These are phyloP conservation scores for Hoplostethus atlanticus DNA, from an alignment of 2,797 vertebrate genomes.

Conservation along the genomic window DNA sequence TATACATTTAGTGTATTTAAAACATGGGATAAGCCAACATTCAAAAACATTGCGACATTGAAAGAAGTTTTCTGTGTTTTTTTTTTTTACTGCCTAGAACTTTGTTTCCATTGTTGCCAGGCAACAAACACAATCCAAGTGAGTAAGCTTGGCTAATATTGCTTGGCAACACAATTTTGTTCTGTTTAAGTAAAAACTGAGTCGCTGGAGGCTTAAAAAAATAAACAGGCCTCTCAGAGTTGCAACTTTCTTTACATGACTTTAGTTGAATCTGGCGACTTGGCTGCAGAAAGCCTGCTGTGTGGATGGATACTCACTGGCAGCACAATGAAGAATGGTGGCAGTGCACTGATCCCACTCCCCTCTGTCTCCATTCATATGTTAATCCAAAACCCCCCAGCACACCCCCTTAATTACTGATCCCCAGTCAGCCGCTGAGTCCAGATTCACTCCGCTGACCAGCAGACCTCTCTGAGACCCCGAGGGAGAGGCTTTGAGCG, in stretches of 20 bases:
- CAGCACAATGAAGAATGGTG: slow-evolving; percentile 48
- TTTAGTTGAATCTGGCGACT: slow-evolving; percentile 40
- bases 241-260: slow-evolving; percentile 41
- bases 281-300: slow-evolving; percentile 39
- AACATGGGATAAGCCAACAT: not conserved
- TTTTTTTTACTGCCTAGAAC: slow-evolving; percentile 1
- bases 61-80: not conserved
- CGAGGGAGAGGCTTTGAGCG: slow-evolving; percentile 18
- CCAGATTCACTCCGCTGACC: slow-evolving; percentile 65
- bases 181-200: slow-evolving; percentile 37
- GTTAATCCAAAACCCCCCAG: slow-evolving; percentile 62
- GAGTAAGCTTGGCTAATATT: slow-evolving; percentile 39
- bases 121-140: slow-evolving; percentile 45
- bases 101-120: slow-evolving; percentile 52
- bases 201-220: slow-evolving; percentile 40
- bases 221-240: slow-evolving; percentile 10
- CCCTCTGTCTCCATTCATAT: slow-evolving; percentile 71
- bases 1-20: not conserved
- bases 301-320: slow-evolving; percentile 33
- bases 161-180: slow-evolving; percentile 54
- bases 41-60: not conserved
- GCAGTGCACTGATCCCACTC: slow-evolving; percentile 56
- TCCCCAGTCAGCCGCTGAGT: slow-evolving; percentile 42
- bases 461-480: slow-evolving; percentile 46
- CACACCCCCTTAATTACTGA: slow-evolving; percentile 66